phyloP scores from a whole-genome alignment of 2,888 invertebrate species.

The Galeruca laticollis region DNA sequence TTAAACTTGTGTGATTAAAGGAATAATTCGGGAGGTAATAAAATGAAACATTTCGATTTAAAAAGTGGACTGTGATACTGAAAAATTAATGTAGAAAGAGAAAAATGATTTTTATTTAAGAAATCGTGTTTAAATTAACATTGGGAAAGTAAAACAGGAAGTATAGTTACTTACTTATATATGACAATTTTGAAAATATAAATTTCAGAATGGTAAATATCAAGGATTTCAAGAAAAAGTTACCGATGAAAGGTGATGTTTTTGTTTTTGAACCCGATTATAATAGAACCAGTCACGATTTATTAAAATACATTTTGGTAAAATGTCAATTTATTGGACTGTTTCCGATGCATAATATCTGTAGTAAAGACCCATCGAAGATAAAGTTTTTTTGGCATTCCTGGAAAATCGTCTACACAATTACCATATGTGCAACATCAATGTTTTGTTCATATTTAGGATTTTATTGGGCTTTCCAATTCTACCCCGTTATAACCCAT shows the following conservation, averaged over 20 bases:
- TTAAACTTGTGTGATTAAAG: too few relatives aligned
- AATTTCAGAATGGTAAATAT: background rate
- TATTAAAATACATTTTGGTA: conserved; percentile 7
- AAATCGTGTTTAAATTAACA: too few relatives aligned
- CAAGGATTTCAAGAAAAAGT: background rate
- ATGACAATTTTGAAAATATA: too few relatives aligned
- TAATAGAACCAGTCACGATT: background rate
- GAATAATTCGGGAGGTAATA: too few relatives aligned
- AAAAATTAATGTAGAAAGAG: too few relatives aligned
- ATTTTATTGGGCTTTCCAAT: background rate
- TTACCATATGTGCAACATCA: background rate
- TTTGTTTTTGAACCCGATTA: background rate
- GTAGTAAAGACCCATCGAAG: background rate
- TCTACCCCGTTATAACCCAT: background rate
- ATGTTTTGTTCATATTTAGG: background rate
- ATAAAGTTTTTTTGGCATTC: conserved; percentile 20
- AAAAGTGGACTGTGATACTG: too few relatives aligned
- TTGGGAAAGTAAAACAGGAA: too few relatives aligned
- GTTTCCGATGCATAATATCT: conserved; percentile 14
- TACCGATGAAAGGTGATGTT: background rate
- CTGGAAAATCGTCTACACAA: conserved; percentile 4
- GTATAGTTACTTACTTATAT: too few relatives aligned
- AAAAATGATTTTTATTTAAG: too few relatives aligned
- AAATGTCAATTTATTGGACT: conserved; percentile 11
- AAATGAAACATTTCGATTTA: too few relatives aligned